Conservation (phyloP, 1,140 invertebrate species). For the Asobara japonica region DNA sequence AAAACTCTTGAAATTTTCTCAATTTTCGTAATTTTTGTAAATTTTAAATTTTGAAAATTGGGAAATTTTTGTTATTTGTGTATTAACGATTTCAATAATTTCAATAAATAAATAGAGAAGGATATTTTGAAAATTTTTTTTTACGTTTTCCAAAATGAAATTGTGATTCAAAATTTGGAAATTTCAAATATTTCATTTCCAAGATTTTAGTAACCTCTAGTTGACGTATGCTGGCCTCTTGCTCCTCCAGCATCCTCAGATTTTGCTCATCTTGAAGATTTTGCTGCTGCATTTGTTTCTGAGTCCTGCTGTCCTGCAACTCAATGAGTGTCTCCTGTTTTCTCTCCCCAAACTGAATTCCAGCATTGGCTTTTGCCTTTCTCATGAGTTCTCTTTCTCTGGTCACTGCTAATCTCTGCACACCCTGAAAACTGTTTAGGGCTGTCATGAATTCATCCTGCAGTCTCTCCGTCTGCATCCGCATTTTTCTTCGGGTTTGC, state of each 20-base stretch:
- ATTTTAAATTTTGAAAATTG: too few relatives aligned
- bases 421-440: conserved; percentile 88
- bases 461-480: conserved; percentile 82
- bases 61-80: too few relatives aligned
- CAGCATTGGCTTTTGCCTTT: conserved; percentile 71
- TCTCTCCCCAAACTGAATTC: conserved; percentile 67
- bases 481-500: conserved; percentile 86
- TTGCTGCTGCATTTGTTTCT: conserved; percentile 73
- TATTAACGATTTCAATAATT: too few relatives aligned
- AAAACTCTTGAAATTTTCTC: too few relatives aligned
- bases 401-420: conserved; percentile 81
- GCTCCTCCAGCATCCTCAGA: conserved; percentile 85
- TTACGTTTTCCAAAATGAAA: not conserved
- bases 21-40: too few relatives aligned
- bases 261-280: conserved; percentile 89
- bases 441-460: conserved; percentile 93
- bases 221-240: conserved; percentile 89
- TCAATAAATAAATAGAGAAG: too few relatives aligned
- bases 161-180: not conserved
- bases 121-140: too few relatives aligned
- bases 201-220: conserved; percentile 92
- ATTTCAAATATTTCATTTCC: conserved; percentile 33
- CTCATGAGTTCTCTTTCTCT: conserved; percentile 86
- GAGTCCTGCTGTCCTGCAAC: conserved; percentile 70
- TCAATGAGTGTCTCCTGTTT: conserved; percentile 74